phyloP scores from a whole-genome alignment of 1,140 invertebrate genomes.

The Drosophila murphyi region DNA sequence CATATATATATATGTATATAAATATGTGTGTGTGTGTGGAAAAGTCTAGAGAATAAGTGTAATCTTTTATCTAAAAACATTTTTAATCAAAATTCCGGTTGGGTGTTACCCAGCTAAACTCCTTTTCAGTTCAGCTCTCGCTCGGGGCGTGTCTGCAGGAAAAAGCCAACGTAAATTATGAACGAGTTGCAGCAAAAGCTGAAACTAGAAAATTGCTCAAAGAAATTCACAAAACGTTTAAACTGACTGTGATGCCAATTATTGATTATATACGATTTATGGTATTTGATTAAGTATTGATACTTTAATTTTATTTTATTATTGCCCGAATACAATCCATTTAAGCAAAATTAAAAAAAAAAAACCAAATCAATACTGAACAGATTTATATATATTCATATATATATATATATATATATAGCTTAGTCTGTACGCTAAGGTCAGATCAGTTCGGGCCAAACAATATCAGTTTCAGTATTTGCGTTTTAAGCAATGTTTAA shows the following conservation, averaged over 20 bases:
- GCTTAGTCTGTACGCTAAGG: too few relatives aligned
- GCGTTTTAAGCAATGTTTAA: too few relatives aligned
- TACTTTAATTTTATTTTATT: background rate
- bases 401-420: too few relatives aligned
- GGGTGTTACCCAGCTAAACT: constrained; percentile 5
- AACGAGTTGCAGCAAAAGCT: background rate
- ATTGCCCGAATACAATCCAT: too few relatives aligned
- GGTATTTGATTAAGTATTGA: background rate
- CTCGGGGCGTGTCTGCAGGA: background rate
- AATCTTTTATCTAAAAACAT: constrained; percentile 63
- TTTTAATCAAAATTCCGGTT: constrained; percentile 62
- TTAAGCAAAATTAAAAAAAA: too few relatives aligned
- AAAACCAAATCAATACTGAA: too few relatives aligned
- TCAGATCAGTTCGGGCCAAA: too few relatives aligned
- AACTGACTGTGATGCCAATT: background rate
- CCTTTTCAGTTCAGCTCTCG: background rate
- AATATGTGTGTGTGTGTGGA: constrained; percentile 1
- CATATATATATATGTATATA: background rate
- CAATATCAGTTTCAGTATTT: too few relatives aligned
- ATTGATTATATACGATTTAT: background rate
- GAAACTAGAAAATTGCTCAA: background rate
- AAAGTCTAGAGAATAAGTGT: constrained; percentile 29
- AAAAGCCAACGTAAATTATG: background rate
- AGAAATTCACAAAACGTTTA: background rate
- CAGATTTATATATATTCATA: too few relatives aligned